Conservation (phyloP, 1,140 invertebrate genomes). For the Heliconius hewitsoni region DNA sequence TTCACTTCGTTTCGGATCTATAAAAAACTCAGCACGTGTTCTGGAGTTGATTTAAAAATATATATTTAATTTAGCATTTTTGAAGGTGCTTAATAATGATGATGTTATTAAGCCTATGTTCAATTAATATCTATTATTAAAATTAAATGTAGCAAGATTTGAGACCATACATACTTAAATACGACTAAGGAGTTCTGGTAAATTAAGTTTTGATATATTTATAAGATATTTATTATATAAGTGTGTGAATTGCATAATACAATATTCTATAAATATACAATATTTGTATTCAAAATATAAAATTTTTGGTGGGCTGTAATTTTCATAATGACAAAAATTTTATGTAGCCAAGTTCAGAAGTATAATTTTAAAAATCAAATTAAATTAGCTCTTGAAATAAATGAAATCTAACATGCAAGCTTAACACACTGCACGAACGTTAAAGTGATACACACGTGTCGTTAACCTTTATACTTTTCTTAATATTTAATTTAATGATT, state of each 20-base stretch:
- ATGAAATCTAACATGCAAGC: not conserved
- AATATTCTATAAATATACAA: no score
- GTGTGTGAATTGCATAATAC: no score
- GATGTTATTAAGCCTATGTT: not conserved
- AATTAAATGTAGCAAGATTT: no score
- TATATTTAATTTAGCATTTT: not conserved
- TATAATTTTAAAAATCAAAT: not conserved
- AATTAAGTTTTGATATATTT: no score
- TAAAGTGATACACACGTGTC: not conserved
- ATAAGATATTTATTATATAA: no score
- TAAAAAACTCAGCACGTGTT: slow-evolving; percentile 47
- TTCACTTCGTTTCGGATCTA: slow-evolving; percentile 60
- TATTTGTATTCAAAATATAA: no score
- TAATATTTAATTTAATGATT: slow-evolving; percentile 3
- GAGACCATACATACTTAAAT: no score
- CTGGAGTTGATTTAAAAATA: slow-evolving; percentile 34
- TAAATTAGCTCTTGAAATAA: not conserved
- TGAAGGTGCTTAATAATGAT: not conserved
- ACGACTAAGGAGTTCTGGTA: no score
- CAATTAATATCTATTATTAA: no score
- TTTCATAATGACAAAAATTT: not conserved
- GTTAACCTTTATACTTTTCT: not conserved
- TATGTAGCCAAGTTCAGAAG: not conserved
- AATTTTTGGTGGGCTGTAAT: not conserved
- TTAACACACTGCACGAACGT: not conserved